Evolutionary conservation across 2,797 vertebrate genomes (phyloP), one percentile per base, ranked within the genome.

Genomic region (Chanos chanos): DNA sequence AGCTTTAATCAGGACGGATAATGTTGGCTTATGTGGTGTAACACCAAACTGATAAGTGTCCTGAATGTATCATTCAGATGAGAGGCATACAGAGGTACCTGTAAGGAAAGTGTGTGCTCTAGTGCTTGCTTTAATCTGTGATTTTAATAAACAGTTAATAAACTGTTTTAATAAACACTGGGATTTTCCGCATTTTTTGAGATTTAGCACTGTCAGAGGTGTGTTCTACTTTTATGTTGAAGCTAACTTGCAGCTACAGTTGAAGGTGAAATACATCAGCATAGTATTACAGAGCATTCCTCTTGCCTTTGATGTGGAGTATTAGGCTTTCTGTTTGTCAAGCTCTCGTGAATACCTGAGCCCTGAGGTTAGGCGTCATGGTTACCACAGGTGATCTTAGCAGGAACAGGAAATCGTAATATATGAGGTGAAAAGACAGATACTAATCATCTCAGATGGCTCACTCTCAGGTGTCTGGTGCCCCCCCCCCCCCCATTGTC

Each of bases 321-420:
- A 39, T 64, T 24, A 56, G 0, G 43, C 76, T 74, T 76, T 82
- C 66, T 66, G 72, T 75, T 73, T 80, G 77, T 81, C 79, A 70
- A 63, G 71, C 34, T 71, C 15, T 51, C 16, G 22, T 19, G 71
- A 81, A 68, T 68, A 36, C 67, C 66, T 55, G 67, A 55, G 66
- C 61, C 69, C 73, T 55, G 15, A 33, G 36, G 49, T 16, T 9
- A 4, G 21, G 3, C 10, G 2, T 45, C 37, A 12, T 31, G 7
- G 18, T 49, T 19, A 37, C 13, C 40, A 13, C 36, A 45, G 12
- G 25, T 37, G 39, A 13, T 47, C 12, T 33, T 2, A 50, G 10
- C 5, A 56, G 15, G 25, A 30, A 47, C 22, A 45, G 51, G 19
- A 10, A 16, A 40, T 54, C 51, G 4, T 28, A 33, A 15, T 33